These are phyloP conservation scores for Sinotaia quadrata DNA, from an alignment of 2,888 invertebrate species.

Conservation along the genomic window DNA sequence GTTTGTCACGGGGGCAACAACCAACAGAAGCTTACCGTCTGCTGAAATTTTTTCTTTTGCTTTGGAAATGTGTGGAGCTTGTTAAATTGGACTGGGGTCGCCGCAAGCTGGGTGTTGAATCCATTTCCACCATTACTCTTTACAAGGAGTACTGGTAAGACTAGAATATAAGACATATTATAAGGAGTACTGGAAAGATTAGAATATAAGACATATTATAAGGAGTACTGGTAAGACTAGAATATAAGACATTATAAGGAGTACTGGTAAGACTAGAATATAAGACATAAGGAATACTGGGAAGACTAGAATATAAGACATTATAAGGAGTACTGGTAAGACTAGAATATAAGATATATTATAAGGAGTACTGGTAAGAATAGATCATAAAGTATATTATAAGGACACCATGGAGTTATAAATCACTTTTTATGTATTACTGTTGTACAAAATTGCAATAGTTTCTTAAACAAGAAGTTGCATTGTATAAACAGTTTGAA, in stretches of 20 bases:
- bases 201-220: conserved; percentile 6
- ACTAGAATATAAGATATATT: not conserved
- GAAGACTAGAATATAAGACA: conserved; percentile 40
- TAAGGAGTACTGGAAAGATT: conserved; percentile 63
- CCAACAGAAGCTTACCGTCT: conserved; percentile 67
- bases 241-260: conserved; percentile 35
- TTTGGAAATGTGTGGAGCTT: conserved; percentile 70
- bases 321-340: conserved; percentile 66
- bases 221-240: conserved; percentile 62
- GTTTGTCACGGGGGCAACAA: conserved; percentile 61
- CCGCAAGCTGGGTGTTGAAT: conserved; percentile 60
- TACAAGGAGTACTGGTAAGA: conserved; percentile 66
- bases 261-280: conserved; percentile 58
- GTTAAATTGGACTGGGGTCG: conserved; percentile 68
- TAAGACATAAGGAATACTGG: conserved; percentile 54
- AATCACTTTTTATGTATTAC: no score
- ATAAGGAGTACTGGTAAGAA: conserved; percentile 62
- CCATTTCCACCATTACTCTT: conserved; percentile 55
- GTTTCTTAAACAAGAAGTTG: no score
- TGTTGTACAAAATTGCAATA: no score
- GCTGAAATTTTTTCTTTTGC: conserved; percentile 65
- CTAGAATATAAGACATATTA: not conserved
- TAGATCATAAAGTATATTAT: not conserved
- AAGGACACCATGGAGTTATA: no score
- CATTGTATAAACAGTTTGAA: no score